phyloP scores from a whole-genome alignment of 2,888 invertebrate species.

The Amphimallon solstitiale region DNA sequence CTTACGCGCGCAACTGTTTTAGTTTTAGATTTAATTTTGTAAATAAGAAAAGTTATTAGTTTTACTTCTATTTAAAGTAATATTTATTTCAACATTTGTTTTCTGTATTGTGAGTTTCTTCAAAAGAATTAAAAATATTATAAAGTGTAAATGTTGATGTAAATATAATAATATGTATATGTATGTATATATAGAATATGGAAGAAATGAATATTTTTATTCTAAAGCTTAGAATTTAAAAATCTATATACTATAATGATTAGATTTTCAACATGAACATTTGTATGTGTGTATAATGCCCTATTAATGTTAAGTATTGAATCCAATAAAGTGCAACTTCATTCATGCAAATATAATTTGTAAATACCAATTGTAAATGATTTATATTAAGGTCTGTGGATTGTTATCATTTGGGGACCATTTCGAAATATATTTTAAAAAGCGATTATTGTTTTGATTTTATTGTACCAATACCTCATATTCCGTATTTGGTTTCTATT shows the following conservation, averaged over 20 bases:
- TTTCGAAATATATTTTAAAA: constrained; percentile 54
- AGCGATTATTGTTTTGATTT: constrained; percentile 35
- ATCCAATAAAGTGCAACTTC: constrained; percentile 28
- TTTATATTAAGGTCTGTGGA: constrained; percentile 54
- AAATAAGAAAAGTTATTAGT: not conserved
- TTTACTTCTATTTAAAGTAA: constrained; percentile 11
- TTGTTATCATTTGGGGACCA: constrained; percentile 57
- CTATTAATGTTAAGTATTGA: constrained; percentile 21
- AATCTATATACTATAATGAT: constrained; percentile 21
- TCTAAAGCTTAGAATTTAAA: constrained; percentile 22
- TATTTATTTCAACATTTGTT: constrained; percentile 39
- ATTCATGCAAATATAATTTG: constrained; percentile 32
- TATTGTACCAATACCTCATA: not conserved
- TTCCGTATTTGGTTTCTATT: too few species aligned
- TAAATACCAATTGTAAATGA: constrained; percentile 41
- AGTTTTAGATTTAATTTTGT: not conserved
- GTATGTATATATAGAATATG: too few species aligned
- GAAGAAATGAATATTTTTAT: constrained; percentile 24
- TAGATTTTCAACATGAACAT: constrained; percentile 28
- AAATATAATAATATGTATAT: constrained; percentile 33
- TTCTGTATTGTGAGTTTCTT: not conserved
- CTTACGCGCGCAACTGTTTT: too few species aligned
- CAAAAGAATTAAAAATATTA: not conserved
- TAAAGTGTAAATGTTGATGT: constrained; percentile 35
- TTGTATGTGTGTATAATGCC: constrained; percentile 30